Conservation (phyloP, 1,140 invertebrate species). For the Hypsibius dujardini region DNA sequence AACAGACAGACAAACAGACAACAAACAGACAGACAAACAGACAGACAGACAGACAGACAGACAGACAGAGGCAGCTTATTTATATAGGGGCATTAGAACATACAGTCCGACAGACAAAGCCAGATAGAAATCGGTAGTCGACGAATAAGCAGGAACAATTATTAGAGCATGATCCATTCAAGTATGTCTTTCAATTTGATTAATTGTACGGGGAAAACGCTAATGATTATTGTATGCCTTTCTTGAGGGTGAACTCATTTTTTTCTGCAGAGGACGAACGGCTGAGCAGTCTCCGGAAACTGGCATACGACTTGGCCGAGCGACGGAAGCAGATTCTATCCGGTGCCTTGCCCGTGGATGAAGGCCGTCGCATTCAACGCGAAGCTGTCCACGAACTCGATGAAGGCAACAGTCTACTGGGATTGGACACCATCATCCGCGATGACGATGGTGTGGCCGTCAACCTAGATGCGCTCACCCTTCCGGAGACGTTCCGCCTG, state of each 20-base stretch:
- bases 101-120: too few relatives aligned
- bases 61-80: too few relatives aligned
- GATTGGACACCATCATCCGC: slow-evolving; percentile 61
- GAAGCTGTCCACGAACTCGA: slow-evolving; percentile 68
- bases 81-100: too few relatives aligned
- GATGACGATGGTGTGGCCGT: slow-evolving; percentile 62
- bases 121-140: too few relatives aligned
- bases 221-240: neutral
- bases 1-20: too few relatives aligned
- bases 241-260: neutral
- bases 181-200: neutral
- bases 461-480: slow-evolving; percentile 53
- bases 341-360: slow-evolving; percentile 67
- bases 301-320: slow-evolving; percentile 59
- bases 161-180: too few relatives aligned
- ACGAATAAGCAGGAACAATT: too few relatives aligned
- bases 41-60: too few relatives aligned
- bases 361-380: slow-evolving; percentile 61
- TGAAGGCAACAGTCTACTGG: slow-evolving; percentile 54
- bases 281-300: neutral
- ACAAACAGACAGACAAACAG: too few relatives aligned
- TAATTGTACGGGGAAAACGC: neutral
- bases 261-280: neutral
- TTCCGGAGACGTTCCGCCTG: slow-evolving; percentile 54
- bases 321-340: slow-evolving; percentile 61